Evolutionary conservation across 30 jellyfish, hydroid and myxozoan genomes (phyloP).

Genomic region (Hydra vulgaris): DNA sequence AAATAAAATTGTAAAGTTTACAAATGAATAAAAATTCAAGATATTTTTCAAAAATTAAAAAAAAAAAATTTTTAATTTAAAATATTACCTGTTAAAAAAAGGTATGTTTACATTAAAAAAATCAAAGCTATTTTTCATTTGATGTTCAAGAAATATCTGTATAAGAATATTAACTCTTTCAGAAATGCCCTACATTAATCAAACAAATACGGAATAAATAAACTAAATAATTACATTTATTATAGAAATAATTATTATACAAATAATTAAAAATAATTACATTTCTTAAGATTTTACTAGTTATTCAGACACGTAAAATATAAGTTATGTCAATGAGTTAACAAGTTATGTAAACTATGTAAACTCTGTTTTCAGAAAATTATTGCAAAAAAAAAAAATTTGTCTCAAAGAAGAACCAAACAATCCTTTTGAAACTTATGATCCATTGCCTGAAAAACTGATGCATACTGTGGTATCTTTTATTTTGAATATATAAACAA

Average conservation of each 20-base stretch:
- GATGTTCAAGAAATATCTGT: slow-evolving; percentile 41
- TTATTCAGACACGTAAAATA: too few species aligned
- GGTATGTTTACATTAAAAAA: slow-evolving; percentile 47
- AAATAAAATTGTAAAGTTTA: too few species aligned
- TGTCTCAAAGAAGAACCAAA: background rate
- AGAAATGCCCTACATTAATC: slow-evolving; percentile 33
- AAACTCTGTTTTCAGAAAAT: background rate
- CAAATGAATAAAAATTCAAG: too few species aligned
- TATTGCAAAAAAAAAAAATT: background rate
- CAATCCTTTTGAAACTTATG: slow-evolving; percentile 17
- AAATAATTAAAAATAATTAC: too few species aligned
- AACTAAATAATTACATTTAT: too few species aligned
- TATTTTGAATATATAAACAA: background rate
- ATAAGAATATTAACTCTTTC: slow-evolving; percentile 34
- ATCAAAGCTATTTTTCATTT: slow-evolving; percentile 55
- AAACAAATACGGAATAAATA: background rate
- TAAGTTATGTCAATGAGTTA: too few species aligned
- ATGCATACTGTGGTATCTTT: slow-evolving; percentile 54
- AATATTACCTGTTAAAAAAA: slow-evolving; percentile 71
- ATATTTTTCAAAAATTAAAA: too few species aligned
- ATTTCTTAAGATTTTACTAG: too few species aligned
- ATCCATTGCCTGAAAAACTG: slow-evolving; percentile 78
- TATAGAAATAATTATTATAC: too few species aligned
- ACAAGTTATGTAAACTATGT: too few species aligned
- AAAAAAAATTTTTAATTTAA: too few species aligned